Evolutionary conservation across 2,113 vertebrate species (phyloP).

Genomic region (Pyrgilauda ruficollis): DNA sequence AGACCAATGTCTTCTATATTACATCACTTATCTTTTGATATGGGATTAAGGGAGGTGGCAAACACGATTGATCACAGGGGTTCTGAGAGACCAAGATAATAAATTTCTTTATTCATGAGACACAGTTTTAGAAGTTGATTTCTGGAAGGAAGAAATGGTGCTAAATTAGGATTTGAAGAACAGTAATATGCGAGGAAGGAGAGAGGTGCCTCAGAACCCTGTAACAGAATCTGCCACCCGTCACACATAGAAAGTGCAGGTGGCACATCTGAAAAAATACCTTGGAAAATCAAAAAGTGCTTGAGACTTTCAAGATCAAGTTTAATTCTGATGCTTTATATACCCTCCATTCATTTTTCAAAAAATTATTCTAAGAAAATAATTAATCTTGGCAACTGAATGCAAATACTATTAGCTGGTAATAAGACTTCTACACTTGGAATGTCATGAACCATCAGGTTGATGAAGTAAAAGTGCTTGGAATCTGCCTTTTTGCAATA

Average conservation of each 20-base stretch:
- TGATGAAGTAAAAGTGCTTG: not conserved
- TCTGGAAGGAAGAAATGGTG: not conserved
- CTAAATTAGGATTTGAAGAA: not conserved
- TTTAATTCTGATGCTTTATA: not conserved
- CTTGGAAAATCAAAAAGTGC: not conserved
- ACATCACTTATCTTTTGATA: not conserved
- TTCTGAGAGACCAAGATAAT: not conserved
- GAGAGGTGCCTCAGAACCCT: not conserved
- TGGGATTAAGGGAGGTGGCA: not conserved
- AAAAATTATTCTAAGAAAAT: not conserved
- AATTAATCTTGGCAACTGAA: not conserved
- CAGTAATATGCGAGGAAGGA: not conserved
- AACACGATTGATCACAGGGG: not conserved
- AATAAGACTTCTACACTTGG: not conserved
- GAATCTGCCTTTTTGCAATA: not conserved
- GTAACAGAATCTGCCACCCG: not conserved
- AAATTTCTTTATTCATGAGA: not conserved
- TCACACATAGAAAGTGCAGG: not conserved
- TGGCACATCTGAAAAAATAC: not conserved
- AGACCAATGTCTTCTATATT: not conserved
- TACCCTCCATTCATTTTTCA: not conserved
- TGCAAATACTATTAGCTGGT: not conserved
- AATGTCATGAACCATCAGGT: not conserved
- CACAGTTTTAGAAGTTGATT: not conserved
- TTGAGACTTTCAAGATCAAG: not conserved